Percentiles rank a stretch among this genome's conserved stretches.
Conservation (phyloP, 30 jellyfish, hydroid and myxozoan genomes). For the Hydractinia echinata region DNA sequence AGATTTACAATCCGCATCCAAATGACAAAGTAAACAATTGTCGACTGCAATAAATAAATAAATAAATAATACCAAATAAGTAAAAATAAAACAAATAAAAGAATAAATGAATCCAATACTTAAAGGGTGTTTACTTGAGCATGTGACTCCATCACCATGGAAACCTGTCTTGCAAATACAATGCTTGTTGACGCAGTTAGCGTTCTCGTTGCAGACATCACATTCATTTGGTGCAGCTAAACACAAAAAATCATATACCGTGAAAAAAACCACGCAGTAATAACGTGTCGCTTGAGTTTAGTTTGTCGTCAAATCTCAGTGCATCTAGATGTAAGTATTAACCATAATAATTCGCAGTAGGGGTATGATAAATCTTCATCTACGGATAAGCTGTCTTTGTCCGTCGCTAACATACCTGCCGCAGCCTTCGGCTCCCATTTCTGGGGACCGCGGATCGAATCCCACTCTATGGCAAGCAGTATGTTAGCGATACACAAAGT, state of each 20-base stretch:
- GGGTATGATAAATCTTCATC: too few species aligned
- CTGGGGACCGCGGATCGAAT: too few species aligned
- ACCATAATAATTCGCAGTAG: too few species aligned
- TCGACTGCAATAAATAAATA: constrained; percentile 26
- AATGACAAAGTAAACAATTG: constrained; percentile 67
- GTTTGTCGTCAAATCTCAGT: too few species aligned
- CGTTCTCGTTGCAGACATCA: constrained; percentile 35
- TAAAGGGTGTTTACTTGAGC: constrained; percentile 19
- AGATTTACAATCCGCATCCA: constrained; percentile 61
- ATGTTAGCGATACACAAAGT: too few species aligned
- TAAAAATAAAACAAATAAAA: not conserved
- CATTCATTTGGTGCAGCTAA: constrained; percentile 11
- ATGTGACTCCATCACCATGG: constrained; percentile 38
- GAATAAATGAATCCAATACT: not conserved
- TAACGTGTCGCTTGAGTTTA: too few species aligned
- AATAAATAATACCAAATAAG: not conserved
- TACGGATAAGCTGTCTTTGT: too few species aligned
- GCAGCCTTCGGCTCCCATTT: too few species aligned
- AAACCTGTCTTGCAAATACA: constrained; percentile 46
- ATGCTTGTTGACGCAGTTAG: constrained; percentile 35
- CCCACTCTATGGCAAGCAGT: too few species aligned
- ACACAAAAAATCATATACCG: not conserved
- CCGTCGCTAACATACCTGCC: too few species aligned
- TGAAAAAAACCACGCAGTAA: not conserved
- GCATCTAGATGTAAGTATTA: too few species aligned